Percentiles rank a stretch among this genome's conserved stretches.
These are phyloP conservation scores for Pycnomerus fuliginosus DNA, from an alignment of 2,888 invertebrate genomes.

Conservation along the genomic window DNA sequence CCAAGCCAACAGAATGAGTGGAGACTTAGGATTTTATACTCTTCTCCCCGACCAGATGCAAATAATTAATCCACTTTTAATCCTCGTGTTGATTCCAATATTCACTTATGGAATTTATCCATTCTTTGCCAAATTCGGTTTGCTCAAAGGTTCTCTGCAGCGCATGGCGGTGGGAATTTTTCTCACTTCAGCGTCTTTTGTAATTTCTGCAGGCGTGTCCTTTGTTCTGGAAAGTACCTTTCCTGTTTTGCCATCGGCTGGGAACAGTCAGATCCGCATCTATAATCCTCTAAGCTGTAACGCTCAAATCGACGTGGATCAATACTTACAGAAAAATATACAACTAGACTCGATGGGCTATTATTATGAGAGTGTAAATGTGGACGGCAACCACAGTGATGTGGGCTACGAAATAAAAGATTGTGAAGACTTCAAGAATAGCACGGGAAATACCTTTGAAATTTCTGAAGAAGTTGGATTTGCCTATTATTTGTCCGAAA, in stretches of 20 bases:
- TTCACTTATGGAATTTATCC: slow-evolving; percentile 83
- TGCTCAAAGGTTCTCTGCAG: slow-evolving; percentile 77
- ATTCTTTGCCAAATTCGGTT: slow-evolving; percentile 62
- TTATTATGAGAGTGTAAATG: too few relatives aligned
- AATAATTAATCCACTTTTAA: slow-evolving; percentile 84
- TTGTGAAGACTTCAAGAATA: too few relatives aligned
- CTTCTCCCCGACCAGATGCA: slow-evolving; percentile 95
- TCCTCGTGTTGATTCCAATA: slow-evolving; percentile 81
- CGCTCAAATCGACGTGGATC: too few relatives aligned
- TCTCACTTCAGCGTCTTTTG: slow-evolving; percentile 80
- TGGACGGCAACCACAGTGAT: too few relatives aligned
- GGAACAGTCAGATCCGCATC: slow-evolving; percentile 65
- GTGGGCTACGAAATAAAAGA: too few relatives aligned
- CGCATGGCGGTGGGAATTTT: slow-evolving; percentile 87
- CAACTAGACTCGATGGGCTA: too few relatives aligned
- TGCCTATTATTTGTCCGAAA: slow-evolving; percentile 28
- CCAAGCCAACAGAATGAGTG: slow-evolving; percentile 87
- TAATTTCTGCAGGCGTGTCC: slow-evolving; percentile 86
- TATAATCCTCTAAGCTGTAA: slow-evolving; percentile 67
- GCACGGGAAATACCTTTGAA: too few relatives aligned
- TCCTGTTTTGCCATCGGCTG: slow-evolving; percentile 58
- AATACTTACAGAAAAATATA: too few relatives aligned
- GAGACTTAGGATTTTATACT: slow-evolving; percentile 69
- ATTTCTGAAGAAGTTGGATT: slow-evolving; percentile 28
- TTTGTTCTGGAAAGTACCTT: slow-evolving; percentile 71